Evolutionary conservation across 2,888 invertebrate genomes (phyloP).

Genomic region (Yponomeuta cagnagella): DNA sequence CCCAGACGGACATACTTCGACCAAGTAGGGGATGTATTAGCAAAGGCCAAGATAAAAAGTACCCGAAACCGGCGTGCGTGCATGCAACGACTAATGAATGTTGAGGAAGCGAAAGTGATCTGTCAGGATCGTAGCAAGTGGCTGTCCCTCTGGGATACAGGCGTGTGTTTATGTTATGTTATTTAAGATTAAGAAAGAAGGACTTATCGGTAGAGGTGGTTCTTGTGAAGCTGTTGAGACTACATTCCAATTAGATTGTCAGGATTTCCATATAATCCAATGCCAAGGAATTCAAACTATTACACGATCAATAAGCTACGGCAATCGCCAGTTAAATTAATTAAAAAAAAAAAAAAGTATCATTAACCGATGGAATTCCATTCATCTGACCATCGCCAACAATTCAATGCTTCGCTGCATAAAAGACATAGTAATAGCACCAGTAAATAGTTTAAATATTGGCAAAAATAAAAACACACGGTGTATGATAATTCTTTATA

Average conservation of each 20-base stretch:
- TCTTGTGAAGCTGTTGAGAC: background rate
- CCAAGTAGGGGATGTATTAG: too few relatives aligned
- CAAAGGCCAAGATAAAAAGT: too few relatives aligned
- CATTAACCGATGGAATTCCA: background rate
- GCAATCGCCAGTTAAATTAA: background rate
- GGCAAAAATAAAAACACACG: background rate
- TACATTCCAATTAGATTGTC: background rate
- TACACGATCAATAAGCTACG: background rate
- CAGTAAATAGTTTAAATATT: background rate
- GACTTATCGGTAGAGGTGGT: too few relatives aligned
- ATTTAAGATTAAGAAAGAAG: too few relatives aligned
- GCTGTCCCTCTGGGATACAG: too few relatives aligned
- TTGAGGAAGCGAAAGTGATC: too few relatives aligned
- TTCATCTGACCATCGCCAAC: background rate
- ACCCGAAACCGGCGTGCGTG: too few relatives aligned
- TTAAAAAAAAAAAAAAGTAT: background rate
- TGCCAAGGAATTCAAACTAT: background rate
- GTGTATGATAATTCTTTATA: background rate
- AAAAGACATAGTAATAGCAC: background rate
- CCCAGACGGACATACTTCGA: too few relatives aligned
- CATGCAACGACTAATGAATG: too few relatives aligned
- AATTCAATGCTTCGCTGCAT: constrained; percentile 15
- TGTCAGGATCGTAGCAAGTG: too few relatives aligned
- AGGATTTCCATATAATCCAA: background rate
- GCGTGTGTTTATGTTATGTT: too few relatives aligned